phyloP scores from a whole-genome alignment of 1,140 invertebrate genomes.

The Halesus radiatus region DNA sequence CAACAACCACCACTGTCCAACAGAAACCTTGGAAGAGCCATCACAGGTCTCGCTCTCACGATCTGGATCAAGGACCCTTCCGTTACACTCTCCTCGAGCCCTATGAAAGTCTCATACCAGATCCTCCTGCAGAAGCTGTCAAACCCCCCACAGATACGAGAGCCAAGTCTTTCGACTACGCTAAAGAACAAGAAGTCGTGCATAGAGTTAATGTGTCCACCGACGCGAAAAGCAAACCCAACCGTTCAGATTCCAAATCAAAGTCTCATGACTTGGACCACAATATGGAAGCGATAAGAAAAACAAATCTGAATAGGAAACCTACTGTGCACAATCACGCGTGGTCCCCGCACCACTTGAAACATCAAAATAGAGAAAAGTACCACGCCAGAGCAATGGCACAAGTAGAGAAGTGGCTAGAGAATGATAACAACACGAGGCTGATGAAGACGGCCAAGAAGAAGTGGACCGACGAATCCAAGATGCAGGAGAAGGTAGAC shows the following conservation, averaged over 20 bases:
- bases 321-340: constrained; percentile 41
- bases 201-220: constrained; percentile 51
- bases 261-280: constrained; percentile 53
- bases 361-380: constrained; percentile 77
- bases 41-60: constrained; percentile 69
- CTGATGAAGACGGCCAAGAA: constrained; percentile 51
- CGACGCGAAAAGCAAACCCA: constrained; percentile 51
- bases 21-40: constrained; percentile 57
- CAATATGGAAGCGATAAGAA: constrained; percentile 49
- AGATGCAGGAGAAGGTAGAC: constrained; percentile 50
- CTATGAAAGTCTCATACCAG: constrained; percentile 43
- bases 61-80: constrained; percentile 65
- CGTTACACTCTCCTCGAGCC: constrained; percentile 66
- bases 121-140: constrained; percentile 21
- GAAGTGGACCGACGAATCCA: constrained; percentile 49
- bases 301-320: constrained; percentile 51
- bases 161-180: constrained; percentile 53
- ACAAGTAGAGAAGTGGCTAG: constrained; percentile 73
- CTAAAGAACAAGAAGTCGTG: constrained; percentile 49
- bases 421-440: constrained; percentile 69
- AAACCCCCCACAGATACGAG: constrained; percentile 46
- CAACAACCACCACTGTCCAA: constrained; percentile 20
- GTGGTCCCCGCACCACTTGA: constrained; percentile 72
- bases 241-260: constrained; percentile 50
- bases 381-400: constrained; percentile 81